These are phyloP conservation scores for Diachasma alloeum DNA, from an alignment of 1,140 invertebrate genomes.

Conservation along the genomic window DNA sequence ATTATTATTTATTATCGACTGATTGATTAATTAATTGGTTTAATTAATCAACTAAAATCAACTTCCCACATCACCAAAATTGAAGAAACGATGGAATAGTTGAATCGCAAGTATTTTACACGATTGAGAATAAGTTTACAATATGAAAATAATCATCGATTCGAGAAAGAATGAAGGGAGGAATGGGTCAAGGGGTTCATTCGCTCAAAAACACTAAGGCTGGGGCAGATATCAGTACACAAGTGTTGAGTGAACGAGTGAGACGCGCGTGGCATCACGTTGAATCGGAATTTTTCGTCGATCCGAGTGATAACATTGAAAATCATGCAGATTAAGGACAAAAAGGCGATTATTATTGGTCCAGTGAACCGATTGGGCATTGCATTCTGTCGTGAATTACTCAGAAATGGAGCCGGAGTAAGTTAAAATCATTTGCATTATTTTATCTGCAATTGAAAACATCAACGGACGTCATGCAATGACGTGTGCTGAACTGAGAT, in stretches of 20 bases:
- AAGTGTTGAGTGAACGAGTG: neutral
- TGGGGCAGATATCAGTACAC: neutral
- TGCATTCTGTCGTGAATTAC: constrained; percentile 59
- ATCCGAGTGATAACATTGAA: neutral
- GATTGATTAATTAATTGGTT: too few species aligned
- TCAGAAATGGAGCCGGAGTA: constrained; percentile 61
- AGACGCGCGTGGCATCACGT: neutral
- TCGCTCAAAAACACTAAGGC: neutral
- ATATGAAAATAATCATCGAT: neutral
- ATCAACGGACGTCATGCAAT: too few species aligned
- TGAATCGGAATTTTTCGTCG: neutral
- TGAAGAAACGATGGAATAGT: neutral
- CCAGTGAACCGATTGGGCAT: constrained; percentile 62
- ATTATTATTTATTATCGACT: neutral
- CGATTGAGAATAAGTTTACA: too few species aligned
- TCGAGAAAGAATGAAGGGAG: neutral
- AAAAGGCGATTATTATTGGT: constrained; percentile 64
- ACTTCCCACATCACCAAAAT: neutral
- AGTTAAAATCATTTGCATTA: constrained; percentile 27
- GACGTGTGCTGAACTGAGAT: too few species aligned
- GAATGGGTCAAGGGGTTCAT: neutral
- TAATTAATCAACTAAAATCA: neutral
- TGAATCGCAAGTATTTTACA: too few species aligned
- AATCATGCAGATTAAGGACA: constrained; percentile 56
- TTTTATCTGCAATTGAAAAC: too few species aligned